Base-by-base conservation (phyloP, 2,113 vertebrate species). In the Vidua chalybeata region DNA sequence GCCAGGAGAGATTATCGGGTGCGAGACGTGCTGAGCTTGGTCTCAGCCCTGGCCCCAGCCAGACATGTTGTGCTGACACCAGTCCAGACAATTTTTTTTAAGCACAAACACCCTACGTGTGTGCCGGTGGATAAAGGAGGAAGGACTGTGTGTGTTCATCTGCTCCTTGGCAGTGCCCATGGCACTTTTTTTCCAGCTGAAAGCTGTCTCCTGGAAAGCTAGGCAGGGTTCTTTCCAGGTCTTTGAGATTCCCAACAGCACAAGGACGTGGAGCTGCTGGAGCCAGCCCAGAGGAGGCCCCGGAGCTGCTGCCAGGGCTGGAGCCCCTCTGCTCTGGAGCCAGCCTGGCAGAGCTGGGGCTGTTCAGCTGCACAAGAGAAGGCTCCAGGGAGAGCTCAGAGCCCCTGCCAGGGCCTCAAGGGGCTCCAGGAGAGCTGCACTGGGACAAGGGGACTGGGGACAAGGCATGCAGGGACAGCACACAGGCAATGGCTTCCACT, bases 1-100 rank as follows among this genome's bases (percentile, higher is more conserved):
- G 89, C 92, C 86, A 81, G 48, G 81, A 30, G 90, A 89, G 94
- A 95, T 96, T 94, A 97, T 51, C 2, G 0, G 73, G 68, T 1
- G 31, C 0, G 33, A 91, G 94, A 89, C 64, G 0, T 0, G 10
- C 86, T 92, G 94, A 94, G 93, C 93, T 95, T 48, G 73, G 73
- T 87, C 94, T 96, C 85, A 94, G 76, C 69, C 86, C 52, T 55
- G 91, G 84, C 74, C 84, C 86, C 5, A 12, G 87, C 43, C 78
- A 85, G 89, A 85, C 91, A 85, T 33, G 4, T 82, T 91, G 76
- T 77, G 93, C 87, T 96, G 93, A 89, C 91, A 69, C 59, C 72
- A 89, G 73, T 26, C 91, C 91, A 92, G 94, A 10, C 86, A n/a
- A 20, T 43, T 77, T 77, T 86, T 90, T 90, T 79, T 75, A 89